Base-by-base conservation (phyloP, 2,113 vertebrate species). In the Boleophthalmus pectinirostris region DNA sequence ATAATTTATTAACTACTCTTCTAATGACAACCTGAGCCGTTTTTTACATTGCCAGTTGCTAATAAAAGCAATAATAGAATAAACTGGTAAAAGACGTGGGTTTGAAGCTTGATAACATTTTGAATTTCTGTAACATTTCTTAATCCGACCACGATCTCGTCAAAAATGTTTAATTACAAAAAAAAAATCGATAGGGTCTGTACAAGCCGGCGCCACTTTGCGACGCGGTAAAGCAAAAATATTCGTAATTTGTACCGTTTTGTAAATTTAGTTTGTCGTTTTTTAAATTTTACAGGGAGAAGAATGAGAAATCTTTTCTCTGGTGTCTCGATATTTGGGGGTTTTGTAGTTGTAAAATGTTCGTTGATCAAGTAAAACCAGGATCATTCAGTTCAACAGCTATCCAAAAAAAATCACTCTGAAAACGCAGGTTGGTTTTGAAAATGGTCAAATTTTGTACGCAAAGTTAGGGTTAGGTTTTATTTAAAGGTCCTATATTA, bases 311-410 rank as follows among this genome's bases (percentile, higher is more conserved):
- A 61, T 33, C 1, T 23, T 20, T 57, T 60, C 66, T 18, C 73
- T 14, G 3, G 23, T 2, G 23, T 24, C 56, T 24, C 24, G 24
- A 58, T 25, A 15, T 23, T 58, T 15, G 25, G 56, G 24, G 5
- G 25, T 25, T 58, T 25, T 58, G 2, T 21, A 10, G 18, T 58
- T 25, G 56, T 24, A 58, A 81, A 83, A 78, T 69, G 79, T 83
- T 84, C 76, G 78, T 53, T 29, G 56, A 82, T 89, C 86, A 92
- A 90, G 85, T 90, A 81, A 83, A 79, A 67, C 79, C 84, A 92
- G 86, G 84, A 87, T 73, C 83, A 82, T 74, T 80, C 73, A 72
- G 75, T 77, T 74, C 75, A 63, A 65, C 70, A 69, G 68, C 49
- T 23, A 46, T 12, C 14, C 64, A 20, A 66, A 46, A 35, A n/a